A percentile compares a stretch with the other conserved stretches of the same genome.
phyloP scores from a whole-genome alignment of 1,140 invertebrate genomes.

The Galendromus occidentalis region DNA sequence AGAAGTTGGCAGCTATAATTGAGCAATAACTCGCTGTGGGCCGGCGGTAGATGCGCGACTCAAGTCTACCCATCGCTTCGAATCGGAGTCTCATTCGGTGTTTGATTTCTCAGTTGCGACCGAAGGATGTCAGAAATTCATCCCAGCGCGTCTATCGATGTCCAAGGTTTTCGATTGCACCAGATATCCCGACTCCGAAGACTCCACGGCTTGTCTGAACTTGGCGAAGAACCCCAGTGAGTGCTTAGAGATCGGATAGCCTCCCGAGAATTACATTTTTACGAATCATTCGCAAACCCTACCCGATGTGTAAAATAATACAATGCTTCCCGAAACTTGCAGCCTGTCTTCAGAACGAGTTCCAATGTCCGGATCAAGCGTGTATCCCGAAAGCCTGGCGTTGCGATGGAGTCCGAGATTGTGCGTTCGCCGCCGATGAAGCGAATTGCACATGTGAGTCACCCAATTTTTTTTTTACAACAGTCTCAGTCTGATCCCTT shows the following conservation, averaged over 20 bases:
- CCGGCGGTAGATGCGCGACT: background rate
- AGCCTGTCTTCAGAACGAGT: conserved; percentile 16
- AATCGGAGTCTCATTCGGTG: background rate
- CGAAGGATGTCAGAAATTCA: conserved; percentile 39
- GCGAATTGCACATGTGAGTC: conserved; percentile 24
- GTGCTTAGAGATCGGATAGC: conserved; percentile 11
- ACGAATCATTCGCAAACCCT: background rate
- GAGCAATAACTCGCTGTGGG: background rate
- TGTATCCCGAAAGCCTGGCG: conserved; percentile 17
- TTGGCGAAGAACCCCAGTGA: conserved; percentile 24
- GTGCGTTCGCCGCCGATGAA: conserved; percentile 28
- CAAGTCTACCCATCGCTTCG: background rate
- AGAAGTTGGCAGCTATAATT: background rate
- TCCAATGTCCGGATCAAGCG: conserved; percentile 18
- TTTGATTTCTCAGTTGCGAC: conserved; percentile 30
- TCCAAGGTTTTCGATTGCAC: conserved; percentile 37
- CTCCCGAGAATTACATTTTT: background rate
- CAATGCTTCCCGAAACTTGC: no score
- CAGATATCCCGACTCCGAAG: conserved; percentile 35
- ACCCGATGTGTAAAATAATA: no score
- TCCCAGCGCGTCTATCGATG: conserved; percentile 32
- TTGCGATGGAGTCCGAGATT: conserved; percentile 21
- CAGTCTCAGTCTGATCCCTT: background rate
- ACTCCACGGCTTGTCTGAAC: conserved; percentile 27
- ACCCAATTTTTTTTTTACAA: background rate